These are phyloP conservation scores for Catharus ustulatus DNA, from an alignment of 2,797 vertebrate genomes.

Conservation along the genomic window DNA sequence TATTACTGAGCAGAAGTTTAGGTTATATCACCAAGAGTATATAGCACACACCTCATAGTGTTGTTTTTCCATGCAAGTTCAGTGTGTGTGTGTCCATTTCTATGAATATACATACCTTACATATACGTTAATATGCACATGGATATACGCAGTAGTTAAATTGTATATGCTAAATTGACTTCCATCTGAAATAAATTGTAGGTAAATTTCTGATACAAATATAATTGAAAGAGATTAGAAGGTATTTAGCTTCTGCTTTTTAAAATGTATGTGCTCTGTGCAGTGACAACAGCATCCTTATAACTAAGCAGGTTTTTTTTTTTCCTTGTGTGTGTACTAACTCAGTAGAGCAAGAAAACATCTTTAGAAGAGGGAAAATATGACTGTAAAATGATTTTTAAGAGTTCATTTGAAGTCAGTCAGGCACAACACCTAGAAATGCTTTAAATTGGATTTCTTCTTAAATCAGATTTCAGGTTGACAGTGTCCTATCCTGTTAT, in stretches of 20 bases:
- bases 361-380: constrained; percentile 17
- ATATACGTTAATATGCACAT: not conserved
- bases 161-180: not conserved
- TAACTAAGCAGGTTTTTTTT: not conserved
- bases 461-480: constrained; percentile 30
- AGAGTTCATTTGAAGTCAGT: constrained; percentile 24
- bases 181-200: not conserved
- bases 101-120: not conserved
- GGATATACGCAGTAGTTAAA: not conserved
- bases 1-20: not conserved
- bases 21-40: not conserved
- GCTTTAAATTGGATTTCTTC: constrained; percentile 20
- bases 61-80: not conserved
- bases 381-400: constrained; percentile 40
- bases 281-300: not conserved
- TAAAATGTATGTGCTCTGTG: not conserved
- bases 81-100: not conserved
- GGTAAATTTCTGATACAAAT: not conserved
- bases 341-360: not conserved
- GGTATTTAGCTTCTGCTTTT: not conserved
- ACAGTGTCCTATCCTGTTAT: not conserved
- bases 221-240: not conserved
- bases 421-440: constrained; percentile 26
- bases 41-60: not conserved
- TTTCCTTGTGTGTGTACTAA: not conserved